phyloP scores from a whole-genome alignment of 2,113 vertebrate species.

The Osmerus eperlanus region DNA sequence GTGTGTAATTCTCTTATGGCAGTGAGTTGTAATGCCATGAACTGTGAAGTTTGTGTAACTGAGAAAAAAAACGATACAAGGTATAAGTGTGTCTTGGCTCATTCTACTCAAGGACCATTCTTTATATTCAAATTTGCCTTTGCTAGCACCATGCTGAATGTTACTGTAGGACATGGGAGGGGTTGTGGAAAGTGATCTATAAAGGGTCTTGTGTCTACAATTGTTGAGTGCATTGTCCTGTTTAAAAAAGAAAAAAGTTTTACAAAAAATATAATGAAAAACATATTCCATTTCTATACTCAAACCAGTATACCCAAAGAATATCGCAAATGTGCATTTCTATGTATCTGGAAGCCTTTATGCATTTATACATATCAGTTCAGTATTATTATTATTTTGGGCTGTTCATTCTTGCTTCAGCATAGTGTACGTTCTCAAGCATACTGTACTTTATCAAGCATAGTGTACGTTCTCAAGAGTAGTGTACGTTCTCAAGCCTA shows the following conservation, averaged over 20 bases:
- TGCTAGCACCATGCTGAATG: slow-evolving; percentile 46
- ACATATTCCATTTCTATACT: slow-evolving; percentile 26
- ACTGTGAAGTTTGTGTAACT: slow-evolving; percentile 11
- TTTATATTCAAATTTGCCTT: slow-evolving; percentile 33
- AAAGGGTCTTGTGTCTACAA: slow-evolving; percentile 34
- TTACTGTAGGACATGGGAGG: slow-evolving; percentile 32
- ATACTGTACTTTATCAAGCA: slow-evolving; percentile 18
- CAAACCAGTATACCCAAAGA: slow-evolving; percentile 72
- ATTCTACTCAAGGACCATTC: slow-evolving; percentile 24
- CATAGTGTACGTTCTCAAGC: slow-evolving; percentile 23
- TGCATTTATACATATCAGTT: slow-evolving; percentile 59
- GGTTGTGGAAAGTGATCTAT: neutral
- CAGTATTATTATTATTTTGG: slow-evolving; percentile 7
- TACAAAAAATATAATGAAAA: neutral
- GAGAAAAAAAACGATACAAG: neutral
- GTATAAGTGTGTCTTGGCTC: slow-evolving; percentile 8
- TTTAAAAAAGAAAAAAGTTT: slow-evolving; percentile 15
- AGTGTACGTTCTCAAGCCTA: slow-evolving; percentile 22
- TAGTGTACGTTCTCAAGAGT: slow-evolving; percentile 16
- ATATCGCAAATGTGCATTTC: slow-evolving; percentile 48
- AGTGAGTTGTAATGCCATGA: slow-evolving; percentile 10
- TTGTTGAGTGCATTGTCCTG: slow-evolving; percentile 32
- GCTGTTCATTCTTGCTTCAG: slow-evolving; percentile 29
- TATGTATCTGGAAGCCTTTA: slow-evolving; percentile 40
- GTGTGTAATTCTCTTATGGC: slow-evolving; percentile 1